Evolutionary conservation across 2,888 invertebrate genomes (phyloP), one percentile per base, ranked within the genome.

Genomic region (Rapana venosa): DNA sequence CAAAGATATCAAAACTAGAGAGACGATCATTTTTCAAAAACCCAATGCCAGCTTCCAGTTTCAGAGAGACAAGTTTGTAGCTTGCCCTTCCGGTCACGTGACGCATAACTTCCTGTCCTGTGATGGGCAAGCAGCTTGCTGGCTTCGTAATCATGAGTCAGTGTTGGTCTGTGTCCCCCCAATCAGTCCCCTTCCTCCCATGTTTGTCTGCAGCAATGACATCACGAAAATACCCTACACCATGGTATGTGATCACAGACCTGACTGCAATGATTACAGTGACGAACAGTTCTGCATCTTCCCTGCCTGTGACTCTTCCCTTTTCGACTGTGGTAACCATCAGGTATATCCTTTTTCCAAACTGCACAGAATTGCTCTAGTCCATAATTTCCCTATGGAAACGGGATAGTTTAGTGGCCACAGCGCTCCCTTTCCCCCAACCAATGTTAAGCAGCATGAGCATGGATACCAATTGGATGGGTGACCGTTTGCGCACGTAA

Each of bases 251-350:
- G 66, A 88, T 66, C 70, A 84, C 58, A 66, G 88, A 4, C 36
- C 61, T 17, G 83, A 88, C 84, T 88, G 88, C 70, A 47, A n/a
- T 17, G 88, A 88, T 47, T 2, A 35, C 61, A 84, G 84, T 47
- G 88, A 88, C 20, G 88, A 88, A 35, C 30, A 20, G 6, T 88
- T 88, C 70, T 88, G 88, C 36, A 22, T 17, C 15, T 88, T 70
- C 36, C 83, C 32, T 1, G 5, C 26, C 8, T 88, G 88, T 32
- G 20, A 0, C 22, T 32, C 17, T 32, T 20, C 5, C 1, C 30
- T 35, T 20, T 47, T 56, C 20, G n/a, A 88, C 88, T 88, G 88
- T 36, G 88, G 79, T 13, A 88, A 88, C 77, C 8, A n/a, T 1
- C 79, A 88, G 88, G 88, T 87, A 74, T 11, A 47, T 47, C 47